Evolutionary conservation across 1,140 invertebrate genomes (phyloP), one percentile per base, ranked within the genome.

Genomic region (Euwallacea similis): DNA sequence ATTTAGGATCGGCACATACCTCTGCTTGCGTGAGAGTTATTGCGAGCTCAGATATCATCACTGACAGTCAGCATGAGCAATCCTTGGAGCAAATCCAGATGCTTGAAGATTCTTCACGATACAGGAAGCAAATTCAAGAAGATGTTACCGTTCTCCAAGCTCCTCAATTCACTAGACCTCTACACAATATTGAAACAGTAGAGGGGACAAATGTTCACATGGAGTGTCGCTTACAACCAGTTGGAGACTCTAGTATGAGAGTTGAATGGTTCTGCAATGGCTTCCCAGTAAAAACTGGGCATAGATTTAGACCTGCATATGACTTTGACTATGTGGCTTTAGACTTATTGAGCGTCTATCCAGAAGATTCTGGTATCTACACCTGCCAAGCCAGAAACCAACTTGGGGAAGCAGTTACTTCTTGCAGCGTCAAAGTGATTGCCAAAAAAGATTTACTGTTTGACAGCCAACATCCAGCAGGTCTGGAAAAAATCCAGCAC

Each of bases 181-280:
- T 97, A 72, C 94, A 96, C 79, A 96, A 96, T 78, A 90, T 95
- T 71, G 93, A 96, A 81, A 95, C 93, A 0, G 85, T 95, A 65
- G 96, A 98, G 85, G 88, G 96, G 47, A 94, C 93, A 0, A 95
- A 96, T 78, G 92, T 97, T 43, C 95, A 97, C 81, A 85, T 98
- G 78, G 96, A 98, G 83, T 95, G 93, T 76, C 89, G 95, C 65
- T 84, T 98, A 43, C 92, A 95, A 79, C 98, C 97, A 6, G 91
- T 98, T 63, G 95, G 96, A 42, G 97, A 99, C 83, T 89, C 95
- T 0, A 91, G 90, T 7, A 97, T 99, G 95, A 91, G 87, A 80
- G 93, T 99, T 6, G 96, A 99, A 76, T 99, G 98, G 98, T 94
- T 97, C 79, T 92, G 95, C 21, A 98, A 99, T 83, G 96, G 96